Conservation (phyloP, 35 echinoderm and acorn worm species). For the Lytechinus variegatus region DNA sequence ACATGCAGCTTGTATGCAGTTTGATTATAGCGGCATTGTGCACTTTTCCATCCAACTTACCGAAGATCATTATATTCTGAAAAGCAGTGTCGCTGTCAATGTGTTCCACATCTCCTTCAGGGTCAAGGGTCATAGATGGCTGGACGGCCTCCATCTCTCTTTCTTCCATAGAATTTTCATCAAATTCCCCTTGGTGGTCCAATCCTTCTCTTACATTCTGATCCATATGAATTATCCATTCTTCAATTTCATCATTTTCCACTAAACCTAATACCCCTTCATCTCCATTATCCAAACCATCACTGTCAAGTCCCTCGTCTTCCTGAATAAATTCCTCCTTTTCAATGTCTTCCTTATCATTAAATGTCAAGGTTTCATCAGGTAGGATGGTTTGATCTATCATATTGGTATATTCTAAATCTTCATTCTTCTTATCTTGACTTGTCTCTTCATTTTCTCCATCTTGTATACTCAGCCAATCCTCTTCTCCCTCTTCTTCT, state of each 20-base stretch:
- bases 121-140: background rate
- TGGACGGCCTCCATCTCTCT: background rate
- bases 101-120: background rate
- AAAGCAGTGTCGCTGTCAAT: background rate
- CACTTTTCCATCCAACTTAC: conserved; percentile 5
- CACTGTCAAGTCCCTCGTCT: background rate
- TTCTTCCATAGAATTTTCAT: background rate
- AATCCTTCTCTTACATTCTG: background rate
- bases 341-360: background rate
- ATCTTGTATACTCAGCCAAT: background rate
- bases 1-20: conserved; percentile 2
- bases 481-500: background rate
- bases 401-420: background rate
- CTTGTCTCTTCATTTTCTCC: background rate
- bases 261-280: background rate
- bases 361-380: background rate
- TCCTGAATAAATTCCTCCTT: background rate
- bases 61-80: background rate
- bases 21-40: background rate
- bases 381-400: background rate
- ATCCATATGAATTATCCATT: background rate
- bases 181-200: background rate
- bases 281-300: background rate
- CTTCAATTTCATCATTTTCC: background rate
- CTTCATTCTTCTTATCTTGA: background rate